These are phyloP conservation scores for Parotocinclus haroldoi DNA, from an alignment of 2,797 vertebrate species.

Conservation along the genomic window DNA sequence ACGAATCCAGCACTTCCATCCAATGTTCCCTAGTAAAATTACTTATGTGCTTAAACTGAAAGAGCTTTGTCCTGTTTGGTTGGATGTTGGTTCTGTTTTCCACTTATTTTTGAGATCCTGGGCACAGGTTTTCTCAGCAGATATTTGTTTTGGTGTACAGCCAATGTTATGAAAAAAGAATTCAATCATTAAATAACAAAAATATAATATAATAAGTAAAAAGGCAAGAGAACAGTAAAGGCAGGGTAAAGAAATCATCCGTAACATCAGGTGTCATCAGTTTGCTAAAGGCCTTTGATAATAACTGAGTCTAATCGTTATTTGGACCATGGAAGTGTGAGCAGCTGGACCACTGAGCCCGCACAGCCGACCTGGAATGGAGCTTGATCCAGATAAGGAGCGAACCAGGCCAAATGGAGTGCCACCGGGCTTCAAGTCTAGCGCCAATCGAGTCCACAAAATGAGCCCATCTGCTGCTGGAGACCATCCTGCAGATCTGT, in stretches of 20 bases:
- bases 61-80: no score
- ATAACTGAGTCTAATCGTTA: constrained; percentile 39
- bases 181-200: no score
- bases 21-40: no score
- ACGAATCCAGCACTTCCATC: no score
- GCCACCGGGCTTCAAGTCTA: constrained; percentile 29
- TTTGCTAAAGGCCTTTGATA: constrained; percentile 31
- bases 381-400: constrained; percentile 16
- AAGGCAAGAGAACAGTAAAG: neutral
- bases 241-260: no score
- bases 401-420: constrained; percentile 36
- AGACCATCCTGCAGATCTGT: constrained; percentile 4
- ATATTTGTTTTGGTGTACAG: no score
- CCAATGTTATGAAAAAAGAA: no score
- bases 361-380: constrained; percentile 42
- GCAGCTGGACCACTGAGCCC: constrained; percentile 36
- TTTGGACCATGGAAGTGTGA: constrained; percentile 34
- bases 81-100: no score
- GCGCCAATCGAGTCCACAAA: constrained; percentile 31
- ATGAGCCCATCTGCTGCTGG: constrained; percentile 46
- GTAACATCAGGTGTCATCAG: neutral
- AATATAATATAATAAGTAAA: neutral
- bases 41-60: no score
- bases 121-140: no score
- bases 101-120: no score